A percentile compares a stretch with the other conserved stretches of the same genome.
phyloP scores from a whole-genome alignment of 2,113 vertebrate genomes.

The Corydoras sp. region DNA sequence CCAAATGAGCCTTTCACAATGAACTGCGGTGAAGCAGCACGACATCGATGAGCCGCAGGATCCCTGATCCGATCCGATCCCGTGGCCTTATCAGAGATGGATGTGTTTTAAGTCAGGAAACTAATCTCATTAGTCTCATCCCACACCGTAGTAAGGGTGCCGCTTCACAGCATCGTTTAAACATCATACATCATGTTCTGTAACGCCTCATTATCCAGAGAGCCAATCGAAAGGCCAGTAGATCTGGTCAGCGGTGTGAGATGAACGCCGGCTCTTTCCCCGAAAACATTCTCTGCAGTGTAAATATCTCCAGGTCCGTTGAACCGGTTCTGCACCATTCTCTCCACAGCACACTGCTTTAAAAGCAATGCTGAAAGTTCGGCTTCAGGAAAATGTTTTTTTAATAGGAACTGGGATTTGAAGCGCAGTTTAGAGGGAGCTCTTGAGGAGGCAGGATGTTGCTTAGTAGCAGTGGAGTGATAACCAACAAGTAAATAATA shows the following conservation, averaged over 20 bases:
- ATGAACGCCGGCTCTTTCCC: background rate
- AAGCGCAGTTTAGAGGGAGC: too few relatives aligned
- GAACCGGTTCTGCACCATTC: background rate
- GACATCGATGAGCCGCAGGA: too few relatives aligned
- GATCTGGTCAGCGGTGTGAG: background rate
- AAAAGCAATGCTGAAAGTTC: background rate
- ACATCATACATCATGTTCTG: background rate
- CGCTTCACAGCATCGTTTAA: background rate
- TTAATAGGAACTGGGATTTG: too few relatives aligned
- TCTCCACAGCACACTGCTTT: too few relatives aligned
- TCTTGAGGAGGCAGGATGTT: too few relatives aligned
- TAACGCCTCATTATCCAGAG: background rate
- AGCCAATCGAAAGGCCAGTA: background rate
- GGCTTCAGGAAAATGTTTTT: too few relatives aligned
- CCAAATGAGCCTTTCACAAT: too few relatives aligned
- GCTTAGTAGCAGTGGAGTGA: too few relatives aligned
- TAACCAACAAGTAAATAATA: too few relatives aligned
- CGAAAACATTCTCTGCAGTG: background rate
- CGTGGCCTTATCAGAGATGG: too few relatives aligned
- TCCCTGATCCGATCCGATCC: too few relatives aligned
- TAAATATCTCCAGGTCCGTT: slow-evolving; percentile 10
- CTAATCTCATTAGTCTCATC: background rate
- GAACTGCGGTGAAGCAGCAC: background rate
- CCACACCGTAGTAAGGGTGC: background rate
- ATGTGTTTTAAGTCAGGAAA: background rate